phyloP scores from a whole-genome alignment of 2,113 vertebrate species.

The Microcebus murinus region DNA sequence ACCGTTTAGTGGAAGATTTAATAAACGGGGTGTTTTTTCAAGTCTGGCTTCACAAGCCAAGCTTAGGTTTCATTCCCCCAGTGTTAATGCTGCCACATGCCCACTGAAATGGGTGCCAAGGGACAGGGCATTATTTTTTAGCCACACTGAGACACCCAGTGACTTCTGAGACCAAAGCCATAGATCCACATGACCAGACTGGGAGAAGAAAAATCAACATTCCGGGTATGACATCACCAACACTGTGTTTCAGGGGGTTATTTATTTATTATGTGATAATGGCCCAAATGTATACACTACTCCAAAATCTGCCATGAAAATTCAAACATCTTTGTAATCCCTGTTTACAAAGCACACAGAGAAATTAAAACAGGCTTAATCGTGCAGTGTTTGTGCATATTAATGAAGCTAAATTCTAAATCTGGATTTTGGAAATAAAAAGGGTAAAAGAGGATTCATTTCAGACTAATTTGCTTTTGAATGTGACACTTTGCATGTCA shows the following conservation, averaged over 20 bases:
- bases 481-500: constrained; percentile 81
- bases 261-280: constrained; percentile 83
- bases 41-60: constrained; percentile 64
- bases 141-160: constrained; percentile 27
- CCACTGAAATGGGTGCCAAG: constrained; percentile 47
- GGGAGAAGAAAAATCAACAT: constrained; percentile 57
- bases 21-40: constrained; percentile 47
- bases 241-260: constrained; percentile 72
- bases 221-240: constrained; percentile 51
- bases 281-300: constrained; percentile 82
- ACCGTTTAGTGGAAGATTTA: constrained; percentile 62
- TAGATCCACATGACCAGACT: constrained; percentile 49
- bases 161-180: constrained; percentile 56
- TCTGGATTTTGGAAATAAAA: constrained; percentile 84
- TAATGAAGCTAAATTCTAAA: constrained; percentile 86
- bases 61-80: background rate
- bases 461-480: constrained; percentile 86
- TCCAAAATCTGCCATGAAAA: constrained; percentile 83
- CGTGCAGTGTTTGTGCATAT: constrained; percentile 86
- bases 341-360: constrained; percentile 86
- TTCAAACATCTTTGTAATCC: constrained; percentile 87
- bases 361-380: constrained; percentile 89
- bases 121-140: background rate
- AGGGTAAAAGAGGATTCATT: constrained; percentile 85
- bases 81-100: background rate